These are phyloP conservation scores for Drosophila ficusphila DNA, from an alignment of 1,140 invertebrate species.

Conservation along the genomic window DNA sequence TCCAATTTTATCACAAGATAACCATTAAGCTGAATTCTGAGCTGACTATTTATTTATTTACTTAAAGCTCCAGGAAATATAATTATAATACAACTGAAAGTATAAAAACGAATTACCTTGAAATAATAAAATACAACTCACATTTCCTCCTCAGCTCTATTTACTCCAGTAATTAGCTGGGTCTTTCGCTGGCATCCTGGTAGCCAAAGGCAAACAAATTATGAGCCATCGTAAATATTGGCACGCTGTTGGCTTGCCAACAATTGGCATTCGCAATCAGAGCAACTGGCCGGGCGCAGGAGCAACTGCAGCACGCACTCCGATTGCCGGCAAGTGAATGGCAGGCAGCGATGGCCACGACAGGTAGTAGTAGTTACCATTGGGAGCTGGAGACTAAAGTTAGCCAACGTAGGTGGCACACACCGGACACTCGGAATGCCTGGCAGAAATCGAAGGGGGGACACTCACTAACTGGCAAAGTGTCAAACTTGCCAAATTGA, in stretches of 20 bases:
- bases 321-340: slow-evolving; percentile 73
- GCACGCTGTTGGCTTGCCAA: not conserved
- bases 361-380: slow-evolving; percentile 56
- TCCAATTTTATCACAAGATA: too few species aligned
- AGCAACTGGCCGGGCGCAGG: slow-evolving; percentile 19
- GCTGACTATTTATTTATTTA: too few species aligned
- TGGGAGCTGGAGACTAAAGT: slow-evolving; percentile 12
- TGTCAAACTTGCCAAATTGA: slow-evolving; percentile 79
- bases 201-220: slow-evolving; percentile 2
- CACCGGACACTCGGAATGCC: slow-evolving; percentile 27
- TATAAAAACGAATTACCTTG: not conserved
- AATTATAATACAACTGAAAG: not conserved
- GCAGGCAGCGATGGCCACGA: slow-evolving; percentile 53
- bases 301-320: slow-evolving; percentile 55
- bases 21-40: too few species aligned
- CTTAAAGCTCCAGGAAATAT: too few species aligned
- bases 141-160: not conserved
- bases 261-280: slow-evolving; percentile 69
- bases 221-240: slow-evolving; percentile 10
- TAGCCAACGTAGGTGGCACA: slow-evolving; percentile 67
- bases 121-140: not conserved
- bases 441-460: not conserved
- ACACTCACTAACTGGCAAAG: slow-evolving; percentile 65
- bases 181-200: not conserved
- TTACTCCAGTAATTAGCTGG: slow-evolving; percentile 7